Conservation (phyloP, 2,113 vertebrate genomes). For the Ailuropoda melanoleuca region DNA sequence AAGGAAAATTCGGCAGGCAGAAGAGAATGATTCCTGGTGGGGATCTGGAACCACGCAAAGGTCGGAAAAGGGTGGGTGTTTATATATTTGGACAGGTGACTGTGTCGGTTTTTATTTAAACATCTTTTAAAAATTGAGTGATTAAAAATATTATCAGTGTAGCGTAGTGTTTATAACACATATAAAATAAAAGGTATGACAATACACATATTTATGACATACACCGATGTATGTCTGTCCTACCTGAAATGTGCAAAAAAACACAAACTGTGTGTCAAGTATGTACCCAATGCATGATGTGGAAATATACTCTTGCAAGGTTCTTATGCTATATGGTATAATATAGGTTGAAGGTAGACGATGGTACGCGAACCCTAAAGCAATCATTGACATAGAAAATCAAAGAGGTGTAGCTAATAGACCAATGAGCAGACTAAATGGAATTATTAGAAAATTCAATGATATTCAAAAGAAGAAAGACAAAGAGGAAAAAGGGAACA, state of each 20-base stretch:
- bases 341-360: not conserved
- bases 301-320: not conserved
- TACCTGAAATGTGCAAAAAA: not conserved
- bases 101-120: not conserved
- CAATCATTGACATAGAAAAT: not conserved
- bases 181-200: not conserved
- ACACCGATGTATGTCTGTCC: not conserved
- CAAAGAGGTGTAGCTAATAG: not conserved
- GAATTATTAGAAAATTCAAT: not conserved
- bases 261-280: not conserved
- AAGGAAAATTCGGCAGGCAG: not conserved
- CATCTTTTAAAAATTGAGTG: not conserved
- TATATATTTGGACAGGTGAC: not conserved
- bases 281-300: not conserved
- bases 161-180: not conserved
- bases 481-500: not conserved
- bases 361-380: not conserved
- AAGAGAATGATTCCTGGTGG: not conserved
- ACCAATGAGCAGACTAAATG: not conserved
- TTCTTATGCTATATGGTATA: not conserved
- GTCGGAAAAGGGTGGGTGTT: fast-evolving
- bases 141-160: not conserved
- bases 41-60: not conserved
- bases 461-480: not conserved
- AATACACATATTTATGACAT: not conserved